Conservation (phyloP, 2,797 vertebrate genomes). For the Hirundo rustica region DNA sequence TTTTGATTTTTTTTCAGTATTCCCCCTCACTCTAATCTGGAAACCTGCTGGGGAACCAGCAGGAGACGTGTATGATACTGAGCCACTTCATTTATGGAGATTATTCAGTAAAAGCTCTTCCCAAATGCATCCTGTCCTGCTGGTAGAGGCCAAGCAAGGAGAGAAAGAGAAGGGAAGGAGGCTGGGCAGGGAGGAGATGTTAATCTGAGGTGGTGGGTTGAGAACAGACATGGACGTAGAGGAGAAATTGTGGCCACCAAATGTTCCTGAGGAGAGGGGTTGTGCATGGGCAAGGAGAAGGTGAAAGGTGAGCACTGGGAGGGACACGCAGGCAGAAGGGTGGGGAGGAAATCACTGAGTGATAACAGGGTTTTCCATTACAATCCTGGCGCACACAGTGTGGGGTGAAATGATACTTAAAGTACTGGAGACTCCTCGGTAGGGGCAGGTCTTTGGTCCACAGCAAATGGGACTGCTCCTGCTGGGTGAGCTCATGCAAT, state of each 20-base stretch:
- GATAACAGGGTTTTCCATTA: not conserved
- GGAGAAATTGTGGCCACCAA: not conserved
- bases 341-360: not conserved
- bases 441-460: not conserved
- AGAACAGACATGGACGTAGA: not conserved
- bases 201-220: not conserved
- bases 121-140: not conserved
- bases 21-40: not conserved
- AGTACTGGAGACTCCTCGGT: accelerated
- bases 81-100: not conserved
- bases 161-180: not conserved
- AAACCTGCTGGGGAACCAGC: slow-evolving; percentile 54
- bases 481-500: not conserved
- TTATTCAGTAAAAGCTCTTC: not conserved
- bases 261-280: not conserved
- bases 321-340: not conserved
- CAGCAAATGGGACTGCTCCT: accelerated
- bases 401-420: not conserved
- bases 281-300: not conserved
- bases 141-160: not conserved
- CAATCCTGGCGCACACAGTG: not conserved
- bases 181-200: not conserved
- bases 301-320: not conserved
- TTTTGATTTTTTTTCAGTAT: slow-evolving; percentile 21
- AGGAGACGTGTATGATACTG: not conserved